Conservation (phyloP, 92 coral and sea anemone species). For the Zoanthus sansibaricus region DNA sequence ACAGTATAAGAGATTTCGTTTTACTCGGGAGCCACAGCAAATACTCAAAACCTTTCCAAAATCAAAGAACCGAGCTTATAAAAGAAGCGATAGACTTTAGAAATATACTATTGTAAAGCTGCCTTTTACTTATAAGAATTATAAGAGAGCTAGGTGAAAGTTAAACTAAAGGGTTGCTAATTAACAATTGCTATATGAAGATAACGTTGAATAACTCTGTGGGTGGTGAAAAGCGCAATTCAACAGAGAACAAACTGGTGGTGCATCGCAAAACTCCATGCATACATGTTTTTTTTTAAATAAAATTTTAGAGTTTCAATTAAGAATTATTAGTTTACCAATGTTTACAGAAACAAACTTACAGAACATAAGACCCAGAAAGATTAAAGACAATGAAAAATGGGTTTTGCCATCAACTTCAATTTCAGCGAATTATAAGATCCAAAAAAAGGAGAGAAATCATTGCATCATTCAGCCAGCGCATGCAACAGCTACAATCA, state of each 20-base stretch:
- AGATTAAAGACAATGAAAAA: neutral
- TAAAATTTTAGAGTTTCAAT: conserved; percentile 4
- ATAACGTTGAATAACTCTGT: conserved; percentile 47
- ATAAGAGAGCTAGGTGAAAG: neutral
- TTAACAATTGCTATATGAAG: conserved; percentile 44
- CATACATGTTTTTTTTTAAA: neutral
- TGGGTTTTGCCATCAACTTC: neutral
- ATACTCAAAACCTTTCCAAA: conserved; percentile 12
- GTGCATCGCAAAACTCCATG: conserved; percentile 3
- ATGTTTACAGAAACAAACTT: neutral
- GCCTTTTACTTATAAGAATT: neutral
- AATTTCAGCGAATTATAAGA: neutral
- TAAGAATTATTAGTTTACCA: conserved; percentile 12
- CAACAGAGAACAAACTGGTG: conserved; percentile 30
- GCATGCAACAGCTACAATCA: neutral
- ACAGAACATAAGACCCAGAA: neutral
- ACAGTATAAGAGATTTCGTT: conserved; percentile 33
- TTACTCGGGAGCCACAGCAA: conserved; percentile 20
- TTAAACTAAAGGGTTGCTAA: conserved; percentile 20
- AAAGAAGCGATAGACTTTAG: neutral
- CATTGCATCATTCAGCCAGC: neutral
- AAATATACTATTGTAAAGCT: neutral
- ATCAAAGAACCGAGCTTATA: neutral
- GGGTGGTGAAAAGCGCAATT: conserved; percentile 39
- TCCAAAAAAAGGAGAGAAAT: neutral